These are phyloP conservation scores for human DNA, from an alignment of 2,113 vertebrate genomes.

Conservation along the genomic window DNA sequence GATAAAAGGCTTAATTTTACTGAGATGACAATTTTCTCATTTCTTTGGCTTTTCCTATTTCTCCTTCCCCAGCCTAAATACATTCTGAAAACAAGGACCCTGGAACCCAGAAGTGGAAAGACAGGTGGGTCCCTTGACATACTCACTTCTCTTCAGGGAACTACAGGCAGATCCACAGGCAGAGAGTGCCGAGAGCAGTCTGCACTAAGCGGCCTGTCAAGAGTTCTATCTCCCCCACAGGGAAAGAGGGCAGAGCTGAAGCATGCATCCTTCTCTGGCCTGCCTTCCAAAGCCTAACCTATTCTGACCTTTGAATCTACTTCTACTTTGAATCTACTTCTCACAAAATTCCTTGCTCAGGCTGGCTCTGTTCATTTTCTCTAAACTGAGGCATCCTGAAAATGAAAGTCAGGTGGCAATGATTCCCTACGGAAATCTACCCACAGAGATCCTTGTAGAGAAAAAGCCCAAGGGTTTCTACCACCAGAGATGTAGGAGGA, in stretches of 20 bases:
- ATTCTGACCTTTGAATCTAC: conserved; percentile 18
- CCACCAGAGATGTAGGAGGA: not conserved
- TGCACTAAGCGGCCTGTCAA: not conserved
- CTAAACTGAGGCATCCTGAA: not conserved
- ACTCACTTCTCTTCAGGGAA: not conserved
- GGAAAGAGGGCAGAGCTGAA: not conserved
- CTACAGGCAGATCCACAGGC: not conserved
- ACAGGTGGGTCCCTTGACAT: not conserved
- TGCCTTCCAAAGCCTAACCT: conserved; percentile 39
- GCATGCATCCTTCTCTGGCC: not conserved
- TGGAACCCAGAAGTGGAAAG: not conserved
- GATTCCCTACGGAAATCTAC: not conserved
- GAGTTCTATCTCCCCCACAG: not conserved
- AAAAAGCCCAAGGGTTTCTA: conserved; percentile 29
- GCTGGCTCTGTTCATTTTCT: conserved; percentile 1
- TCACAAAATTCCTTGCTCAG: conserved; percentile 8
- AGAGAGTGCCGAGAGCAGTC: not conserved
- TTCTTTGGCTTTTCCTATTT: conserved; percentile 34
- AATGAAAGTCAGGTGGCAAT: not conserved
- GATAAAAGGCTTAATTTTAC: conserved; percentile 23
- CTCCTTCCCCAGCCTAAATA: not conserved
- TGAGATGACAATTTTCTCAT: conserved; percentile 24
- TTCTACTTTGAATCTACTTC: not conserved
- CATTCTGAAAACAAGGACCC: conserved; percentile 25
- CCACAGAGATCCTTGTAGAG: not conserved